Percentiles rank a stretch among this genome's conserved stretches.
Evolutionary conservation across 1,140 invertebrate genomes (phyloP).

Genomic region (Mactra quadrangularis): DNA sequence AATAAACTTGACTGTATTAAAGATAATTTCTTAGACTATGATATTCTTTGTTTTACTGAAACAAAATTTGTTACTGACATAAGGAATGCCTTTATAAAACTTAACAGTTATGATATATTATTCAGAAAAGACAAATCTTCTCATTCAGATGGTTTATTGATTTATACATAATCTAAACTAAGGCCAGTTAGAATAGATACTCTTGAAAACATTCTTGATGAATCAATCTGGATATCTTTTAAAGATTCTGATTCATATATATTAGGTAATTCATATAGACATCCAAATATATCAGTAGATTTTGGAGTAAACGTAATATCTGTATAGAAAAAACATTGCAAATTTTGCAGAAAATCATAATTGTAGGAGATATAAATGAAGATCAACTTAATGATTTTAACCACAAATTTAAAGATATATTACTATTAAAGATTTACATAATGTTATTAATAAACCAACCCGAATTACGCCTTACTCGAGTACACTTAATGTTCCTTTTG

Average conservation of each 20-base stretch:
- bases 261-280: background rate
- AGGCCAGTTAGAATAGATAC: background rate
- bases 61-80: background rate
- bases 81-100: background rate
- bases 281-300: background rate
- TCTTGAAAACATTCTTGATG: background rate
- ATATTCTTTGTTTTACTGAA: conserved; percentile 16
- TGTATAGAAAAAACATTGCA: conserved; percentile 3
- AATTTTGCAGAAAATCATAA: no score
- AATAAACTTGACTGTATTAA: conserved; percentile 21
- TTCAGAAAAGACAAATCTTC: conserved; percentile 13
- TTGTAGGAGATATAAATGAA: no score
- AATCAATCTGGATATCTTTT: conserved; percentile 2
- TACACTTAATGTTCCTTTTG: conserved; percentile 3
- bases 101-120: background rate
- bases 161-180: background rate
- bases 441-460: conserved; percentile 5
- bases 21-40: conserved; percentile 13
- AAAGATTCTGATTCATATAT: conserved; percentile 5
- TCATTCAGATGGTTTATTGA: conserved; percentile 10
- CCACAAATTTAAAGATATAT: background rate
- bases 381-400: conserved; percentile 4
- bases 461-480: background rate
- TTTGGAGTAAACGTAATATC: conserved; percentile 4
- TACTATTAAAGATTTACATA: background rate